These are phyloP conservation scores for Nemotelus pantherinus DNA, from an alignment of 2,888 invertebrate genomes.

Conservation along the genomic window DNA sequence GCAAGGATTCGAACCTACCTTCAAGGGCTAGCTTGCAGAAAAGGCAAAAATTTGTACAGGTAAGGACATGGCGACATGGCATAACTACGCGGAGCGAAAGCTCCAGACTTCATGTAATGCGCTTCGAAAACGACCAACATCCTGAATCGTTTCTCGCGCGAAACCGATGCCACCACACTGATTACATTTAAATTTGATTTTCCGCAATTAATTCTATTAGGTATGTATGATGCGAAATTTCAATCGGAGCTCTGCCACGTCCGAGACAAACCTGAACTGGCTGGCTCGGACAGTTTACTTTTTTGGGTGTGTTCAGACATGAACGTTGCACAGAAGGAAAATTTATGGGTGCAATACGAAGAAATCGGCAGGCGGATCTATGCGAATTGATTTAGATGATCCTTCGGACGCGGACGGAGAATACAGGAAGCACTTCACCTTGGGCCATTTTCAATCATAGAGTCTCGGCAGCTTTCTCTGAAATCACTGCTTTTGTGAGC, in stretches of 20 bases:
- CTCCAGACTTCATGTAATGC: not conserved
- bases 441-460: not conserved
- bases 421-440: not conserved
- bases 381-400: slow-evolving; percentile 42
- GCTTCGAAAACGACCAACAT: not conserved
- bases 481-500: not conserved
- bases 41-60: slow-evolving; percentile 41
- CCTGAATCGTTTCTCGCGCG: too few relatives aligned
- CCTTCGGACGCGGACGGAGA: slow-evolving; percentile 2
- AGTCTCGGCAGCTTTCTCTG: not conserved
- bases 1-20: slow-evolving; percentile 15
- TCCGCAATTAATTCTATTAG: too few relatives aligned
- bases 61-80: slow-evolving; percentile 18
- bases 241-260: too few relatives aligned
- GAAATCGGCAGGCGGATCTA: slow-evolving; percentile 35
- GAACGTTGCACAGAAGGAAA: slow-evolving; percentile 10
- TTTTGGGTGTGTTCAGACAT: slow-evolving; percentile 36
- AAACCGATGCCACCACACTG: too few relatives aligned
- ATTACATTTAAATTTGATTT: too few relatives aligned
- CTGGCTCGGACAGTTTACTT: not conserved
- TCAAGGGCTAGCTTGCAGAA: slow-evolving; percentile 31
- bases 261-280: too few relatives aligned
- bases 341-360: slow-evolving; percentile 33
- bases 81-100: not conserved
- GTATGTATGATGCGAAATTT: too few relatives aligned